Base-by-base conservation (phyloP, 2,113 vertebrate species). In the Muntiacus reevesi region DNA sequence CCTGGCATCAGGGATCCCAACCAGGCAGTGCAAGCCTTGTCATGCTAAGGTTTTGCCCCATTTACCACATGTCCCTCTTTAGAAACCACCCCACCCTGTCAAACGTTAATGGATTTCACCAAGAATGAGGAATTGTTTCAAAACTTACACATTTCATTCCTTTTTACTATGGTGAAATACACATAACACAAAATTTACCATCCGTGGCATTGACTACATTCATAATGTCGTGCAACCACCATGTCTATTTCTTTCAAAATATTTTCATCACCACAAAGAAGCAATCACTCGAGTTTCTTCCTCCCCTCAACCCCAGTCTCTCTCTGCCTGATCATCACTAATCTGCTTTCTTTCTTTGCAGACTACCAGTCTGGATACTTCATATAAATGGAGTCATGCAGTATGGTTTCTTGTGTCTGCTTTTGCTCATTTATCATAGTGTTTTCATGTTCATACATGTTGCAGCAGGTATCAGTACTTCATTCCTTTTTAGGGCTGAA, bases 51-150 rank as follows among this genome's bases (percentile, higher is more conserved):
- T 30, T 91, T 84, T 83, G 47, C 28, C 71, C 16, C 2, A 4
- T 94, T 87, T 95, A 30, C 59, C 71, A 57, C 6, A 3, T 43
- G 21, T 4, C 30, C 21, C 83, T 94, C 36, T 81, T 96, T 76
- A 86, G 43, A 11, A 95, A 7, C 79, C 40, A 45, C 17, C 17
- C 36, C 8, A 23, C 55, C 21, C 36, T 82, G n/a, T 79, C 59
- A 85, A 85, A 89, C 16, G 62, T 94, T n/a, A 97, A 62, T 87
- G 52, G 62, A 30, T 11, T 83, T 94, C 64, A 91, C 27, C 79
- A 96, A 91, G 60, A 95, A 94, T 27, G 28, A 94, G 21, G 62
- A 87, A 94, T 67, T 43, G 60, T 92, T 92, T 71, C 30, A 55
- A 91, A 96, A 91, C 7, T 15, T 83, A 78, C 5, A 78, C 16